Conservation (phyloP, 2,888 invertebrate genomes). For the Craniophora ligustri region DNA sequence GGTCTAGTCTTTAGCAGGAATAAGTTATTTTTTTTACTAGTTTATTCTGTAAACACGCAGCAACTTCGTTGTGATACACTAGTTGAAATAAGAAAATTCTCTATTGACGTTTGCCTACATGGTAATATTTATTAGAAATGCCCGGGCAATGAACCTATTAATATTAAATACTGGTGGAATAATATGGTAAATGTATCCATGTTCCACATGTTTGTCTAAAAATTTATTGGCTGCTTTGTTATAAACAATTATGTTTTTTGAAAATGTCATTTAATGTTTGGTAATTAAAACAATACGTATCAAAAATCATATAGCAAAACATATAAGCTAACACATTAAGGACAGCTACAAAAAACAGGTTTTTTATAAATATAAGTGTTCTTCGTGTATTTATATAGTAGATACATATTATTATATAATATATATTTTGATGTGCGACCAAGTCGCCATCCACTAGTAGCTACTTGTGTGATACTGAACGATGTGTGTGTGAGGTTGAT, state of each 20-base stretch:
- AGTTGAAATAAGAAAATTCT: no score
- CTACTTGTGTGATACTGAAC: conserved; percentile 30
- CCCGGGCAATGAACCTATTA: no score
- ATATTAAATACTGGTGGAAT: neutral
- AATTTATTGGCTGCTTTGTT: no score
- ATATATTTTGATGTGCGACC: neutral
- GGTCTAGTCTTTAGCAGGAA: no score
- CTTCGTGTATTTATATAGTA: neutral
- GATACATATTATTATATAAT: neutral
- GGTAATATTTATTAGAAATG: no score
- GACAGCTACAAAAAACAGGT: neutral
- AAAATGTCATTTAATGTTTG: no score
- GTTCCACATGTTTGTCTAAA: no score
- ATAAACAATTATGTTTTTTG: no score
- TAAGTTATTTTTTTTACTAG: no score
- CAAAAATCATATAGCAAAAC: no score
- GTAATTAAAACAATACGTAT: neutral
- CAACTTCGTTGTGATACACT: conserved; percentile 5
- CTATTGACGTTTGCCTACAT: no score
- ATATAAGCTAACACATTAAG: neutral
- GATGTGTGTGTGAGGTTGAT: conserved; percentile 21
- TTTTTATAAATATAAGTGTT: neutral
- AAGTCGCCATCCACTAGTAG: conserved; percentile 5
- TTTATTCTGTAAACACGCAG: conserved; percentile 10
- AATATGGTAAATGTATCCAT: no score